Percentiles rank a stretch among this genome's conserved stretches.
phyloP scores from a whole-genome alignment of 2,113 vertebrate species.

The Sturnira hondurensis region DNA sequence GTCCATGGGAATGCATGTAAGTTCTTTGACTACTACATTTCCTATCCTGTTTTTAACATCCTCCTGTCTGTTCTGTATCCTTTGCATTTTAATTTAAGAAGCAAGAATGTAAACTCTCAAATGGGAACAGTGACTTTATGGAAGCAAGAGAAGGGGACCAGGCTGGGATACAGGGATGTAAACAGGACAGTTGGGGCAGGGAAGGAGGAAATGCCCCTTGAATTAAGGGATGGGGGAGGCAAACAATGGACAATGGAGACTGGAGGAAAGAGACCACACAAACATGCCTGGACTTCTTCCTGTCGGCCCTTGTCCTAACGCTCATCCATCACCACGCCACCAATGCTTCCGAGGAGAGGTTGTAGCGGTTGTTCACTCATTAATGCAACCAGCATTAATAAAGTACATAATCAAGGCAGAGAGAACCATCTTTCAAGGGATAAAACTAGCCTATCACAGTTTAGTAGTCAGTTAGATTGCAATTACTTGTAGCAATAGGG shows the following conservation, averaged over 20 bases:
- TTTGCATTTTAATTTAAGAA: background rate
- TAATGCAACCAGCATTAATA: background rate
- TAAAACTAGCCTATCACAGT: background rate
- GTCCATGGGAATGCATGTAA: no score
- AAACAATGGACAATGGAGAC: constrained; percentile 16
- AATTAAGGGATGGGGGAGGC: background rate
- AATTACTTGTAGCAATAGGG: background rate
- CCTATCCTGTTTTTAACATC: no score
- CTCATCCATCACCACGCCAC: background rate
- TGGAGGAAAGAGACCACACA: background rate
- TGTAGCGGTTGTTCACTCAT: background rate
- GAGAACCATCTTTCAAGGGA: background rate
- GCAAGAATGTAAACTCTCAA: background rate
- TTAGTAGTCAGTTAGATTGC: background rate
- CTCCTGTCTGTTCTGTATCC: no score
- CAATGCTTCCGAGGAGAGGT: background rate
- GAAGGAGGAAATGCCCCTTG: background rate
- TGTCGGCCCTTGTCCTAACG: background rate
- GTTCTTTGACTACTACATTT: no score
- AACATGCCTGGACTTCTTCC: background rate
- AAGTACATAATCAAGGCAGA: background rate
- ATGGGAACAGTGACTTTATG: background rate
- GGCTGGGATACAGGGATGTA: background rate
- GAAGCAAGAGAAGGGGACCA: background rate
- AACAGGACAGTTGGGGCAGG: background rate